Conservation (phyloP, 2,113 vertebrate species). For the Puffinus mauretanicus region DNA sequence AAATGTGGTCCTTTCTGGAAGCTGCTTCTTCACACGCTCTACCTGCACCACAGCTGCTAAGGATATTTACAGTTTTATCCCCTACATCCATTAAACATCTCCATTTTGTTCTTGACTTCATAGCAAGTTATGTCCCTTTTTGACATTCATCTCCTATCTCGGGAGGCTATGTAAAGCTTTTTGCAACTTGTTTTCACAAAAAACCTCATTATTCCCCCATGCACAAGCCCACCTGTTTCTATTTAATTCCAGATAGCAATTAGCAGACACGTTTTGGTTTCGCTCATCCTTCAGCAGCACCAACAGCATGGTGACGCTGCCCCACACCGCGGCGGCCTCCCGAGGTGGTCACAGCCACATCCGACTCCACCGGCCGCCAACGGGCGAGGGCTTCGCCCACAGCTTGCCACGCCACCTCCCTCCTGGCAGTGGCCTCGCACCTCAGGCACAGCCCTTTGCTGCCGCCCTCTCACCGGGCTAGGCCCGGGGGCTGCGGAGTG, state of each 20-base stretch:
- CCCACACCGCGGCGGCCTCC: neutral
- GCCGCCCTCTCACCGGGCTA: neutral
- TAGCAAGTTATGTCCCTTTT: neutral
- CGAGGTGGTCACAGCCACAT: neutral
- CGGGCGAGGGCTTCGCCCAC: fast-evolving
- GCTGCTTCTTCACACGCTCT: neutral
- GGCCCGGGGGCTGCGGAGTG: neutral
- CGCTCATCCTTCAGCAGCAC: neutral
- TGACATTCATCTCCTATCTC: fast-evolving
- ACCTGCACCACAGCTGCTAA: neutral
- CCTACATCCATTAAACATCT: neutral
- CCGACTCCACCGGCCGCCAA: neutral
- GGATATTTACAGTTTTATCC: neutral
- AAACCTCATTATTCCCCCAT: fast-evolving
- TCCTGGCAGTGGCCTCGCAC: neutral
- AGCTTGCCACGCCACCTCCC: neutral
- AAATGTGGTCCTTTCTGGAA: neutral
- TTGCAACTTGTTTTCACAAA: neutral
- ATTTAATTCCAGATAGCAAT: neutral
- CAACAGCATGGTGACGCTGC: too few species aligned
- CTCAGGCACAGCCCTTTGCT: neutral
- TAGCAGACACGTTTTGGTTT: fast-evolving
- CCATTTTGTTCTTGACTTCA: fast-evolving
- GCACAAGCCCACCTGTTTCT: too few species aligned
- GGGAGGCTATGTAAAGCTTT: neutral